Evolutionary conservation across 2,797 vertebrate species (phyloP).

Genomic region (Choloepus didactylus): DNA sequence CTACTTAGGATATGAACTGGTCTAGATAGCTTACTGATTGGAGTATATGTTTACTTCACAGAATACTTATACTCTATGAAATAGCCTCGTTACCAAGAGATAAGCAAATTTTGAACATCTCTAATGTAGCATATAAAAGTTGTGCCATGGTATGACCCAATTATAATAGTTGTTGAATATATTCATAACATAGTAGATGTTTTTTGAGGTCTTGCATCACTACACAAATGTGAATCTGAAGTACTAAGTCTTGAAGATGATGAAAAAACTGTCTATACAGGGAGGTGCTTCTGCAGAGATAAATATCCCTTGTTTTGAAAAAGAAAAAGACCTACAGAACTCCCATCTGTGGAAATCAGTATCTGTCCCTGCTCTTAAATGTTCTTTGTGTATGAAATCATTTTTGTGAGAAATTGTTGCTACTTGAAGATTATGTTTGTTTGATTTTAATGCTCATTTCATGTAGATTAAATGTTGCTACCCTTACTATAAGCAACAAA

Average conservation of each 20-base stretch:
- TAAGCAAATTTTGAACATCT: neutral
- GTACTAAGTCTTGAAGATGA: neutral
- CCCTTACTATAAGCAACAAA: neutral
- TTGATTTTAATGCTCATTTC: neutral
- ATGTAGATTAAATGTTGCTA: neutral
- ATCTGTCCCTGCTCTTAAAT: neutral
- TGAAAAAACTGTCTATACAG: neutral
- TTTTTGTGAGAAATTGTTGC: neutral
- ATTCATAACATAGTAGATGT: neutral
- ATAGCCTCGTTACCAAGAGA: neutral
- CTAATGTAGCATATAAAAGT: neutral
- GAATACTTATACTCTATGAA: neutral
- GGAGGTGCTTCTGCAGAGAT: neutral
- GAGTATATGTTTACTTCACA: neutral
- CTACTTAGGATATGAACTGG: neutral
- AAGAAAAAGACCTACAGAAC: neutral
- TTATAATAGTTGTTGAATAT: neutral
- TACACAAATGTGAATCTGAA: neutral
- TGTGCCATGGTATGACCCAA: rapidly evolving
- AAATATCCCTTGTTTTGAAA: neutral
- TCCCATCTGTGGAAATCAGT: neutral
- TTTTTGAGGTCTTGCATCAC: neutral
- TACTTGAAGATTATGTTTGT: neutral
- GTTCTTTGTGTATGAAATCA: neutral
- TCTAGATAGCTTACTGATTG: neutral